phyloP scores from a whole-genome alignment of 37 sponge, comb jelly and placozoan genomes.

The Cladorhizidae sp. region DNA sequence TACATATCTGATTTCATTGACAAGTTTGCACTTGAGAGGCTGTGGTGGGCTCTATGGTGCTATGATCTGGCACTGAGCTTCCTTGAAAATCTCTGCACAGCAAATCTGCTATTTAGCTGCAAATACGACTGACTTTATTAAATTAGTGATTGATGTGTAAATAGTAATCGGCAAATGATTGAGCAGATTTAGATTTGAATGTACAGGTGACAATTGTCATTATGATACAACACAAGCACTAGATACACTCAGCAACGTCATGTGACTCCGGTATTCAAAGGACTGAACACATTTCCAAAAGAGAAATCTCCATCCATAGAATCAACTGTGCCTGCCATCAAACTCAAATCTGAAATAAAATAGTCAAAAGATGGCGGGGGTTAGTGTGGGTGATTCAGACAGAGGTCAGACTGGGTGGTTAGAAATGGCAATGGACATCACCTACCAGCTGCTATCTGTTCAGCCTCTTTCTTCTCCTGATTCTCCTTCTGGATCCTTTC shows the following conservation, averaged over 20 bases:
- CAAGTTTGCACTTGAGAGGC: too few species aligned
- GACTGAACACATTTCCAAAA: conserved; percentile 24
- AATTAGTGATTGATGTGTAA: neutral
- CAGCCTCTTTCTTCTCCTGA: conserved; percentile 38
- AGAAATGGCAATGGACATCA: neutral
- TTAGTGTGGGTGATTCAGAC: neutral
- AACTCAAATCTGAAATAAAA: conserved; percentile 32
- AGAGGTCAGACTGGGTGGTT: neutral
- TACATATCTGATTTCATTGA: too few species aligned
- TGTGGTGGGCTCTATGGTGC: too few species aligned
- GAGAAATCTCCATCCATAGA: conserved; percentile 47
- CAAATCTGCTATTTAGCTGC: too few species aligned
- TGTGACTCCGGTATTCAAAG: conserved; percentile 43
- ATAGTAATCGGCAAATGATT: neutral
- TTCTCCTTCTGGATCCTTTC: conserved; percentile 50
- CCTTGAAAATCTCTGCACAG: too few species aligned
- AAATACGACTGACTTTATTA: neutral
- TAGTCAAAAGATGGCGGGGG: neutral
- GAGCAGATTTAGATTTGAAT: too few species aligned
- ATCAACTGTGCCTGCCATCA: conserved; percentile 25
- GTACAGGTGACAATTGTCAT: neutral
- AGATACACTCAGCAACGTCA: conserved; percentile 3
- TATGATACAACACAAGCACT: neutral
- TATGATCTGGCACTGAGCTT: too few species aligned
- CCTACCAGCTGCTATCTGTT: conserved; percentile 47